A percentile compares a stretch with the other conserved stretches of the same genome.
Evolutionary conservation across 1,140 invertebrate genomes (phyloP).

Genomic region (Zelostemma sp.): DNA sequence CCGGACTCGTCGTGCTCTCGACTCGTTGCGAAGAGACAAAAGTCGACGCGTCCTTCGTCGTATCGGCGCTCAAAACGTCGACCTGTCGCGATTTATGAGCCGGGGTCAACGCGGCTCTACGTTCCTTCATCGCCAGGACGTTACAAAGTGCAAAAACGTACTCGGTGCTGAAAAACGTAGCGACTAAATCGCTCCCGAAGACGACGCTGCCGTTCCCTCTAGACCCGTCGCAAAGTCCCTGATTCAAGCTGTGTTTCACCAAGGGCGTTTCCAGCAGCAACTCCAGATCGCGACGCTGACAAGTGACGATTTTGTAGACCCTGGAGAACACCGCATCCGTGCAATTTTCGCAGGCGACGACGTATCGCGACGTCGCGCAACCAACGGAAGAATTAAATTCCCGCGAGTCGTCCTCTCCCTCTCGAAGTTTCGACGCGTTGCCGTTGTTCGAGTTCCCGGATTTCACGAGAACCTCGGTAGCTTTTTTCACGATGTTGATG

Average conservation of each 20-base stretch:
- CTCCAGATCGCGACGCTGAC: slow-evolving; percentile 71
- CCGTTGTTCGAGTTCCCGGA: slow-evolving; percentile 72
- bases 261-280: slow-evolving; percentile 71
- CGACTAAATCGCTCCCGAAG: slow-evolving; percentile 67
- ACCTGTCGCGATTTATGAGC: slow-evolving; percentile 57
- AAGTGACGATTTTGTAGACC: slow-evolving; percentile 78
- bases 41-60: slow-evolving; percentile 1
- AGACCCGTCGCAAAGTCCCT: slow-evolving; percentile 43
- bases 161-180: slow-evolving; percentile 74
- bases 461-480: slow-evolving; percentile 83
- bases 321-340: slow-evolving; percentile 75
- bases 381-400: slow-evolving; percentile 51
- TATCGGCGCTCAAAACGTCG: neutral
- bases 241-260: slow-evolving; percentile 72
- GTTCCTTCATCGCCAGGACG: slow-evolving; percentile 75
- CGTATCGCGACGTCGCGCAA: slow-evolving; percentile 77
- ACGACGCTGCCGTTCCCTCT: too few relatives aligned
- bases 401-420: slow-evolving; percentile 35
- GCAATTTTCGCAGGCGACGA: slow-evolving; percentile 79
- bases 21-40: too few relatives aligned
- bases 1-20: too few relatives aligned
- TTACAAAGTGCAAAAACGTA: slow-evolving; percentile 85
- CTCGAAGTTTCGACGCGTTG: slow-evolving; percentile 69
- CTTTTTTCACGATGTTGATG: slow-evolving; percentile 89
- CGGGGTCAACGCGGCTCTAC: slow-evolving; percentile 77